Evolutionary conservation across 2,797 vertebrate species (phyloP).

Genomic region (Chelidonichthys spinosus): DNA sequence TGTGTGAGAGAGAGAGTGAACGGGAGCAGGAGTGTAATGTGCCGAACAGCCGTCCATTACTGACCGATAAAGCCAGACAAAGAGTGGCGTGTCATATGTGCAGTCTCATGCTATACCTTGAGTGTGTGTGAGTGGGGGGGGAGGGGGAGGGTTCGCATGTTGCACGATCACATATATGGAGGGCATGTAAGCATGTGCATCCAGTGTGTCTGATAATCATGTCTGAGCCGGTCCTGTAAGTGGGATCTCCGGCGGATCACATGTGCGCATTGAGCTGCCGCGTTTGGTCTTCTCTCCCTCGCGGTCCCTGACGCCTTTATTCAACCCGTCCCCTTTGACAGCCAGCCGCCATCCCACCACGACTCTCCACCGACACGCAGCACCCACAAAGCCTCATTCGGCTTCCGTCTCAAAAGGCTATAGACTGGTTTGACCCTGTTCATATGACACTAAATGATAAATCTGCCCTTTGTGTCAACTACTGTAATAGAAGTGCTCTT

Average conservation of each 20-base stretch:
- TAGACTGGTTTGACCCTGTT: conserved; percentile 39
- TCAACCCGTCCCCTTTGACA: conserved; percentile 66
- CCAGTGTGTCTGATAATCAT: conserved; percentile 46
- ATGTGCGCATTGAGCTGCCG: conserved; percentile 71
- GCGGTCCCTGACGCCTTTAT: conserved; percentile 53
- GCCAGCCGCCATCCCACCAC: conserved; percentile 50
- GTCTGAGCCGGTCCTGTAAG: conserved; percentile 35
- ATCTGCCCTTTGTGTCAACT: conserved; percentile 63
- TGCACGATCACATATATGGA: conserved; percentile 26
- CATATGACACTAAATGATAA: conserved; percentile 54
- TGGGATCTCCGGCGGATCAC: conserved; percentile 41
- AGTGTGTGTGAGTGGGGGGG: background rate
- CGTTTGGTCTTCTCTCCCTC: conserved; percentile 4
- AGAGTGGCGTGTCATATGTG: conserved; percentile 74
- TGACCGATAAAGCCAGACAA: conserved; percentile 77
- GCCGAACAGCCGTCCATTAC: conserved; percentile 48
- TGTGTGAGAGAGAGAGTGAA: conserved; percentile 12
- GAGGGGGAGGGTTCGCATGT: conserved; percentile 34
- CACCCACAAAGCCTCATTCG: conserved; percentile 27
- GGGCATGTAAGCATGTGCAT: conserved; percentile 24
- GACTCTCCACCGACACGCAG: conserved; percentile 41
- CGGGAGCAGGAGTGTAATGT: conserved; percentile 30
- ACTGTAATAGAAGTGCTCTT: conserved; percentile 49
- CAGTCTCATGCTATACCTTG: conserved; percentile 49
- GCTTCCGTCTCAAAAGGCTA: conserved; percentile 36